Conservation (phyloP, 2,888 invertebrate genomes). For the Polydrusus pterygomalis region DNA sequence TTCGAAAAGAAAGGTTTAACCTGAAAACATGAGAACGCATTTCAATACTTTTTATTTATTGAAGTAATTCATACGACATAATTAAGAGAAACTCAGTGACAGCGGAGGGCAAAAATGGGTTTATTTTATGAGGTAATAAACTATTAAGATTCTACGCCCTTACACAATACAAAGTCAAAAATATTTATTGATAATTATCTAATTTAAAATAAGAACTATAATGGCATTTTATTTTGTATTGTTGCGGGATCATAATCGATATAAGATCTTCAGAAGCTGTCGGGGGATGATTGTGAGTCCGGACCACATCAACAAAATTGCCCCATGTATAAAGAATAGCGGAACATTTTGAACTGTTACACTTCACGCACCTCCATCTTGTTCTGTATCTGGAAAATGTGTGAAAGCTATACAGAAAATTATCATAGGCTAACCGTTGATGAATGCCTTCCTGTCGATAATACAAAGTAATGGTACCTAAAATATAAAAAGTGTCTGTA, state of each 20-base stretch:
- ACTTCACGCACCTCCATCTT: slow-evolving; percentile 62
- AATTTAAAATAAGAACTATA: neutral
- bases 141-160: too few relatives aligned
- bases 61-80: too few relatives aligned
- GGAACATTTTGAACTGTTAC: slow-evolving; percentile 57
- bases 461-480: neutral
- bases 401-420: slow-evolving; percentile 51
- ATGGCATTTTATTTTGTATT: neutral
- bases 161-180: too few relatives aligned
- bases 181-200: neutral
- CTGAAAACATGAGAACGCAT: too few relatives aligned
- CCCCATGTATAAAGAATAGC: slow-evolving; percentile 31
- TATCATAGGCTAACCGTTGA: slow-evolving; percentile 30
- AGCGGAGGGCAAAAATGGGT: too few relatives aligned
- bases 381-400: slow-evolving; percentile 25
- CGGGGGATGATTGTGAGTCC: neutral
- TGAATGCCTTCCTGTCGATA: neutral
- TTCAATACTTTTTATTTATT: too few relatives aligned
- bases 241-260: neutral
- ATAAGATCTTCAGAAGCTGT: neutral
- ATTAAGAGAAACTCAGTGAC: too few relatives aligned
- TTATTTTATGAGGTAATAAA: too few relatives aligned
- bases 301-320: neutral
- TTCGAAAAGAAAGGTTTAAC: too few relatives aligned
- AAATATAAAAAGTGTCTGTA: neutral